A percentile compares a stretch with the other conserved stretches of the same genome.
phyloP scores from a whole-genome alignment of 1,140 invertebrate species.

The Agrilus planipennis region DNA sequence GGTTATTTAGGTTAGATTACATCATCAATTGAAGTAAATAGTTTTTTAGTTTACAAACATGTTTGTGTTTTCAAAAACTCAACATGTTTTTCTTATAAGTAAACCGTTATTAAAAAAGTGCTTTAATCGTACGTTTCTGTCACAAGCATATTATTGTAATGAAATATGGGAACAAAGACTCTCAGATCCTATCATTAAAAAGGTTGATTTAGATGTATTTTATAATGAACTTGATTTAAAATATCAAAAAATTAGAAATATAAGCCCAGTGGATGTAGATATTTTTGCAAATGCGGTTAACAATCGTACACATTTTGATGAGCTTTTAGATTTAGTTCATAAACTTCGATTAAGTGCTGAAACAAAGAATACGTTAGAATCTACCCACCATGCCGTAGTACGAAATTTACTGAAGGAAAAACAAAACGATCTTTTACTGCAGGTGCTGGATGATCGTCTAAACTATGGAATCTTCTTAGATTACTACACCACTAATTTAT shows the following conservation, averaged over 20 bases:
- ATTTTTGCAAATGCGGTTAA: conserved; percentile 53
- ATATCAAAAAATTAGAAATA: conserved; percentile 37
- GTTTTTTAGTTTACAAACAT: too few relatives aligned
- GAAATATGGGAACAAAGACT: conserved; percentile 52
- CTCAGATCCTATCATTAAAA: conserved; percentile 45
- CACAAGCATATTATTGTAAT: conserved; percentile 52
- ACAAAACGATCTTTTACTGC: conserved; percentile 49
- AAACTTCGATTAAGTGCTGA: conserved; percentile 57
- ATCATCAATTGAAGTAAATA: too few relatives aligned
- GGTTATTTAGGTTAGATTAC: too few relatives aligned
- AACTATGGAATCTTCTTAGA: conserved; percentile 87
- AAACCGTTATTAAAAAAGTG: not conserved
- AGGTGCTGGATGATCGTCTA: conserved; percentile 65
- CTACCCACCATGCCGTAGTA: conserved; percentile 71
- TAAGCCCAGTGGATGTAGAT: conserved; percentile 61
- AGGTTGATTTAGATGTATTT: conserved; percentile 49
- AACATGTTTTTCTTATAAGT: not conserved
- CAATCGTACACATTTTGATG: conserved; percentile 42
- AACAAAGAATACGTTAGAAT: conserved; percentile 55
- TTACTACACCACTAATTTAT: conserved; percentile 59
- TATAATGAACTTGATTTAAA: conserved; percentile 51
- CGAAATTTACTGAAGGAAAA: conserved; percentile 49
- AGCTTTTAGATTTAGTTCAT: conserved; percentile 54
- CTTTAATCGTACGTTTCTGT: conserved; percentile 44
- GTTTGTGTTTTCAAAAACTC: too few relatives aligned